phyloP scores from a whole-genome alignment of 2,113 vertebrate species.

The Brachypodius melanocephalos region DNA sequence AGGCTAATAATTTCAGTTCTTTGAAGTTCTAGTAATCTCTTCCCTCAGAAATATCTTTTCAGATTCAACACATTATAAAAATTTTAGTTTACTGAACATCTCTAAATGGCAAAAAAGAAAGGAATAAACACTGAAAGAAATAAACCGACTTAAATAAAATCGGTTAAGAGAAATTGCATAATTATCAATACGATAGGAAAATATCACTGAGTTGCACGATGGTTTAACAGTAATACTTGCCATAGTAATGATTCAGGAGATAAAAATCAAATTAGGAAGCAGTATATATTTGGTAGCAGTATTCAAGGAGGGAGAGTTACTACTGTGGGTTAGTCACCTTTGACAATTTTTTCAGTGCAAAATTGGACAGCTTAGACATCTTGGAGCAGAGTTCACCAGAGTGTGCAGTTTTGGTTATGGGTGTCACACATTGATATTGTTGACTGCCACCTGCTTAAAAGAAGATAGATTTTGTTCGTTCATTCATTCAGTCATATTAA shows the following conservation, averaged over 20 bases:
- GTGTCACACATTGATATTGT: not conserved
- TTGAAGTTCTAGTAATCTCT: slow-evolving; percentile 25
- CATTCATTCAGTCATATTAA: not conserved
- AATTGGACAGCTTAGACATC: not conserved
- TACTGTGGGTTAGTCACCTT: not conserved
- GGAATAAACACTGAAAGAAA: slow-evolving; percentile 16
- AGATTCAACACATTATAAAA: slow-evolving; percentile 6
- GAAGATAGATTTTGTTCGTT: not conserved
- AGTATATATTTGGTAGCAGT: not conserved
- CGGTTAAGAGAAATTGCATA: not conserved
- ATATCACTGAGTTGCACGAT: not conserved
- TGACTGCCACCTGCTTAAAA: not conserved
- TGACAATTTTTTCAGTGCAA: not conserved
- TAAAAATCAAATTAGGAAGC: not conserved
- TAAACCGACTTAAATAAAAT: not conserved
- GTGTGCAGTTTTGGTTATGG: not conserved
- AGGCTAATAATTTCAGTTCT: slow-evolving; percentile 11
- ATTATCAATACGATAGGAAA: not conserved
- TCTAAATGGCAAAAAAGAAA: slow-evolving; percentile 32
- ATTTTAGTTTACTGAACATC: slow-evolving; percentile 19
- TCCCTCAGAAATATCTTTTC: slow-evolving; percentile 14
- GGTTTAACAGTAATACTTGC: not conserved
- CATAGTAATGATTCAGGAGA: not conserved
- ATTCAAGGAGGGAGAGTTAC: not conserved
- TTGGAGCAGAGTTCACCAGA: not conserved